A percentile compares a stretch with the other conserved stretches of the same genome.
Conservation (phyloP, 2,113 vertebrate species). For the Sus scrofa region DNA sequence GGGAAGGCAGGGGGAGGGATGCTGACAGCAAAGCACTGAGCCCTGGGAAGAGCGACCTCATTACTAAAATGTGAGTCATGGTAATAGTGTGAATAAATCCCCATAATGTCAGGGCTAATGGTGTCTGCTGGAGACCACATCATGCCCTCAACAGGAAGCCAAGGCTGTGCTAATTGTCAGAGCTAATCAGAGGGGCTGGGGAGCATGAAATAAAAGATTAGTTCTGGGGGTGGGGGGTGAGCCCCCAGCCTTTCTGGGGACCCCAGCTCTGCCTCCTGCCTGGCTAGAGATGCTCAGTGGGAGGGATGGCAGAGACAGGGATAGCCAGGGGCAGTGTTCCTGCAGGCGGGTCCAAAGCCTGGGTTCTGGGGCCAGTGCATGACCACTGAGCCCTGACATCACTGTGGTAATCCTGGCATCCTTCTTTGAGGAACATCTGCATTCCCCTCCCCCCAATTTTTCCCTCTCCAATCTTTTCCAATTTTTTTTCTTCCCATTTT, state of each 20-base stretch:
- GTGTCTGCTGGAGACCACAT: slow-evolving; percentile 18
- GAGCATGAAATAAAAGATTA: slow-evolving; percentile 67
- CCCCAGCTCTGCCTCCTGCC: background rate
- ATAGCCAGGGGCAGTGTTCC: background rate
- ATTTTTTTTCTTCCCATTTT: background rate
- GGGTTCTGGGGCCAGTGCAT: background rate
- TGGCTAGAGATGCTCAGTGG: background rate
- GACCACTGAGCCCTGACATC: background rate
- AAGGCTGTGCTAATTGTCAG: slow-evolving; percentile 79
- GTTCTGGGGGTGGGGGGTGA: slow-evolving; percentile 49
- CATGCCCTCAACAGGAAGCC: slow-evolving; percentile 8
- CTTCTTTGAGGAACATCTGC: background rate
- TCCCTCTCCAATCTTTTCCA: background rate
- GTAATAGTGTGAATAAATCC: slow-evolving; percentile 71
- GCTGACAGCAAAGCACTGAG: slow-evolving; percentile 38
- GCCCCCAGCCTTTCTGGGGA: background rate
- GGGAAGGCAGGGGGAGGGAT: background rate
- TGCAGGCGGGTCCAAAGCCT: fast-evolving
- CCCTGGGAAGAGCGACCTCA: slow-evolving; percentile 66
- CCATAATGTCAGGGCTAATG: slow-evolving; percentile 66
- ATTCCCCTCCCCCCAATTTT: background rate
- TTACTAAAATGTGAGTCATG: slow-evolving; percentile 71
- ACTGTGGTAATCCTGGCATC: background rate
- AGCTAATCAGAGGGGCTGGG: slow-evolving; percentile 64
- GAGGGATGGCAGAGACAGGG: background rate